Base-by-base conservation (phyloP, 2,888 invertebrate genomes). In the Erannis defoliaria region DNA sequence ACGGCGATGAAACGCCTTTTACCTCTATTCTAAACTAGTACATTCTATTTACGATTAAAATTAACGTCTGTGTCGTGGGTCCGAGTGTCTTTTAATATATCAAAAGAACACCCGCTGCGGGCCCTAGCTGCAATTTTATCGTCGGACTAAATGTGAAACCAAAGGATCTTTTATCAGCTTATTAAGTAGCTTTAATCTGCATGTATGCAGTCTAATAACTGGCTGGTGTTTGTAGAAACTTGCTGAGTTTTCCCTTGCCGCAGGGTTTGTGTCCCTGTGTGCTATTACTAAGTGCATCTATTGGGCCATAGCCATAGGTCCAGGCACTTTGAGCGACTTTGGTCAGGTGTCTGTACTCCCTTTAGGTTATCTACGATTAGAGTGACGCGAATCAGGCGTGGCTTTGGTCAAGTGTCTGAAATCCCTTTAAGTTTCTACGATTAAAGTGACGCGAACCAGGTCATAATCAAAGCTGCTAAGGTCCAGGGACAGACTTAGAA, bases 21-120 rank as follows among this genome's bases (percentile, higher is more conserved):
- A 58, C 16, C 50, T 53, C 40, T 53, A 21, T 42, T 21, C 5
- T 19, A 8, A 6, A 40, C 12, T 23, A 5, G 12, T 26, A 43
- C n/a, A 26, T 43, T 43, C 18, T 55, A 54, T 60, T 60, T 60
- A 60, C 59, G 59, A 60, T 54, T 60, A 14, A 46, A 37, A 40
- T 40, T 54, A 59, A 38, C n/a, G 14, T 53, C n/a, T 45, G 31
- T 59, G 23, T 54, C 33, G 37, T 23, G 33, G 26, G 42, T 49
- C 49, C n/a, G n/a, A n/a, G n/a, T n/a, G n/a, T n/a, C n/a, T n/a
- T n/a, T n/a, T n/a, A n/a, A n/a, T 60, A 48, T 49, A 33, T 59
- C 14, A 40, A 40, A 58, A 38, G 42, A 9, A 59, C 54, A 35
- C 48, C 54, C 54, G 60, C 60, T 54, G 60, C 5, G 54, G 19